These are phyloP conservation scores for Cassiopea andromeda DNA, from an alignment of 30 jellyfish, hydroid and myxozoan species.

Conservation along the genomic window DNA sequence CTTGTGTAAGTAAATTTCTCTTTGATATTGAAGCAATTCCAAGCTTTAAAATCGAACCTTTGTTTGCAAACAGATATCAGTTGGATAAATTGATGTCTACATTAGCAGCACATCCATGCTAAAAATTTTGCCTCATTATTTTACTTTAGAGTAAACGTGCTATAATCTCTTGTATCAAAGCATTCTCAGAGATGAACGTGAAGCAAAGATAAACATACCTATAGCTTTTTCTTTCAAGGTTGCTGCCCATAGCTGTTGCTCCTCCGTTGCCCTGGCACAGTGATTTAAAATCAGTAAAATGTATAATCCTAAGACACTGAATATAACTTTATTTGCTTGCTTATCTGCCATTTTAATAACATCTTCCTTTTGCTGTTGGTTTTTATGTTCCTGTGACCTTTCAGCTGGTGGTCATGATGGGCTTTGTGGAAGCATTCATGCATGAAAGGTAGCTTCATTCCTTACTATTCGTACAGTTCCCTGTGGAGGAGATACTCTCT, in stretches of 20 bases:
- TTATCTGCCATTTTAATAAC: constrained; percentile 60
- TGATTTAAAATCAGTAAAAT: not conserved
- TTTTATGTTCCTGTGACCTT: constrained; percentile 31
- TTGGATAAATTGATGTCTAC: too few relatives aligned
- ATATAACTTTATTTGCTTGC: not conserved
- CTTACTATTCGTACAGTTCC: not conserved
- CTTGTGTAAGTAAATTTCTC: too few relatives aligned
- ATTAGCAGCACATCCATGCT: too few relatives aligned
- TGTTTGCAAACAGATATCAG: too few relatives aligned
- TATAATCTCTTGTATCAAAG: too few relatives aligned
- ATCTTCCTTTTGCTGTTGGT: constrained; percentile 31
- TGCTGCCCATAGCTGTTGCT: constrained; percentile 14
- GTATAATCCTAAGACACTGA: not conserved
- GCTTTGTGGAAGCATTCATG: constrained; percentile 29
- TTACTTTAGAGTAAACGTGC: too few relatives aligned
- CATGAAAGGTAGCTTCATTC: not conserved
- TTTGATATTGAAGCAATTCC: too few relatives aligned
- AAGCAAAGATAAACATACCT: not conserved
- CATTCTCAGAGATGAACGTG: not conserved
- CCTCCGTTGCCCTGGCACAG: not conserved
- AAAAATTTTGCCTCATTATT: too few relatives aligned
- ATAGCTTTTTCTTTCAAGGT: constrained; percentile 1
- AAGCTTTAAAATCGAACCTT: too few relatives aligned
- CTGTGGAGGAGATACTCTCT: not conserved
- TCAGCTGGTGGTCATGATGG: constrained; percentile 65